phyloP scores from a whole-genome alignment of 2,888 invertebrate species.

The Rhamphomyia laevipes region DNA sequence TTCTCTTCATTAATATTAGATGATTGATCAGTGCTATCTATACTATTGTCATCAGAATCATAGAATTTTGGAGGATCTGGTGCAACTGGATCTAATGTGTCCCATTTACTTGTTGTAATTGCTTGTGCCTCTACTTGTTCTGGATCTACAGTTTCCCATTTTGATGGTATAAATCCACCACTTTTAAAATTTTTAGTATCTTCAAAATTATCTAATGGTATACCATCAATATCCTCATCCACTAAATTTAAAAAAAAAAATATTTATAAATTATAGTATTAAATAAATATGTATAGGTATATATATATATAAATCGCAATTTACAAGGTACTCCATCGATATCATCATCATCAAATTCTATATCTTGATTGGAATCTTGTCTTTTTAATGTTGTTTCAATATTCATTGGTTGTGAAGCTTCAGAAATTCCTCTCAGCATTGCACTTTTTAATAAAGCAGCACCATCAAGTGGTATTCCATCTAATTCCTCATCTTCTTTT shows the following conservation, averaged over 20 bases:
- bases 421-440: conserved; percentile 39
- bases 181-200: conserved; percentile 24
- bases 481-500: conserved; percentile 52
- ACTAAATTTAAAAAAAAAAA: conserved; percentile 38
- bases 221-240: conserved; percentile 65
- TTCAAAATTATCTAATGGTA: conserved; percentile 47
- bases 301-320: conserved; percentile 11
- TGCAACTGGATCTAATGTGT: conserved; percentile 48
- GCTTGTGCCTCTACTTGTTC: conserved; percentile 69
- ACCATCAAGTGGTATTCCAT: conserved; percentile 69
- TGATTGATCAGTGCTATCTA: conserved; percentile 28
- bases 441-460: conserved; percentile 67
- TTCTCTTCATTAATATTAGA: conserved; percentile 54
- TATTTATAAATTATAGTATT: neutral
- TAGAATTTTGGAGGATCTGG: conserved; percentile 35
- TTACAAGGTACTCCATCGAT: conserved; percentile 57
- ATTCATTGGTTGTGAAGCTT: conserved; percentile 17
- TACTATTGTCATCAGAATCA: conserved; percentile 29
- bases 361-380: conserved; percentile 17
- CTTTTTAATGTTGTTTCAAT: conserved; percentile 21
- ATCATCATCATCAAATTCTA: conserved; percentile 42
- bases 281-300: conserved; percentile 12
- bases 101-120: conserved; percentile 83
- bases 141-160: conserved; percentile 95
- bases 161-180: conserved; percentile 76